Percentiles rank a stretch among this genome's conserved stretches.
These are phyloP conservation scores for Pseudolycoriella hygida DNA, from an alignment of 2,888 invertebrate genomes.

Conservation along the genomic window DNA sequence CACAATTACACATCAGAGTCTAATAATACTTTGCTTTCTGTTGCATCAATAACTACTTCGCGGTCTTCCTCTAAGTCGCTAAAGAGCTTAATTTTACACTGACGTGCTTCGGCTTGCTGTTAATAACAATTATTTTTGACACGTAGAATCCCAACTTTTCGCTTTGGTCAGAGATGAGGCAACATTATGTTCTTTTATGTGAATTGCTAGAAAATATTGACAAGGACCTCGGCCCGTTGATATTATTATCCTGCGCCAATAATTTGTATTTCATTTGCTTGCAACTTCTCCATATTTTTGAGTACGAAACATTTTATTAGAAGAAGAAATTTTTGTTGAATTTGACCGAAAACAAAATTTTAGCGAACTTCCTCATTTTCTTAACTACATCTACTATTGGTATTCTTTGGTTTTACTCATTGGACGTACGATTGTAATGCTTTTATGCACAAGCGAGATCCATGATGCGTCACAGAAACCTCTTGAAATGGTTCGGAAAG, in stretches of 20 bases:
- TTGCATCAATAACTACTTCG: too few relatives aligned
- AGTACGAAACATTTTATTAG: slow-evolving; percentile 13
- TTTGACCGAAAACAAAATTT: slow-evolving; percentile 2
- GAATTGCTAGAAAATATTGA: slow-evolving; percentile 43
- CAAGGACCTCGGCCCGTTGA: slow-evolving; percentile 39
- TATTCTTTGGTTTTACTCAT: slow-evolving; percentile 36
- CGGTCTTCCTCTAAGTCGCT: too few relatives aligned
- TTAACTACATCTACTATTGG: slow-evolving; percentile 35
- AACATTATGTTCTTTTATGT: slow-evolving; percentile 44
- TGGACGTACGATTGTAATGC: slow-evolving; percentile 33
- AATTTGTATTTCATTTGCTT: slow-evolving; percentile 59
- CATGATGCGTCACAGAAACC: slow-evolving; percentile 36
- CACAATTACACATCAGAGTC: too few relatives aligned
- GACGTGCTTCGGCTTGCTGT: too few relatives aligned
- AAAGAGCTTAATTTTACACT: too few relatives aligned
- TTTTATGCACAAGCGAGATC: slow-evolving; percentile 35
- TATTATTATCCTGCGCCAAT: slow-evolving; percentile 47
- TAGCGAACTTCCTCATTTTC: slow-evolving; percentile 22
- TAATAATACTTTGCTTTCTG: too few relatives aligned
- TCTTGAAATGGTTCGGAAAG: slow-evolving; percentile 29
- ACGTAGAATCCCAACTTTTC: too few relatives aligned
- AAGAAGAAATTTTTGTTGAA: too few relatives aligned
- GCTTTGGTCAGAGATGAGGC: slow-evolving; percentile 49
- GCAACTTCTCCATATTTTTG: slow-evolving; percentile 40
- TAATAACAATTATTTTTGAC: too few relatives aligned